Percentiles rank a stretch among this genome's conserved stretches.
phyloP scores from a whole-genome alignment of 1,140 invertebrate species.

The Kradibia gibbosae region DNA sequence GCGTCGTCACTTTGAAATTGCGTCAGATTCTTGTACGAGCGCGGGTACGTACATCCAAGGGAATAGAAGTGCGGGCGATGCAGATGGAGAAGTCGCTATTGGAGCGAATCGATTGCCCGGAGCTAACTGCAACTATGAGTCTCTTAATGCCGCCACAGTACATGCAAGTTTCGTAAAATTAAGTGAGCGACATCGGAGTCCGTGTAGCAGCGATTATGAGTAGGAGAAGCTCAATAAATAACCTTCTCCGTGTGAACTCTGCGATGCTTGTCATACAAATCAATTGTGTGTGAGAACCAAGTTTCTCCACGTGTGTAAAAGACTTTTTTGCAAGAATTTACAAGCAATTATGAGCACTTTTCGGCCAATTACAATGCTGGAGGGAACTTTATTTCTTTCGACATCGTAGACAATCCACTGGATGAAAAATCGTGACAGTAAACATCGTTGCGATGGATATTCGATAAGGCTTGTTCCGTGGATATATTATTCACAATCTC shows the following conservation, averaged over 20 bases:
- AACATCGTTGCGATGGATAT: too few relatives aligned
- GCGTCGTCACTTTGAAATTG: background rate
- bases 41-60: background rate
- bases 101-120: background rate
- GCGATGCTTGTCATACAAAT: background rate
- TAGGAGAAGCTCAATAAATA: background rate
- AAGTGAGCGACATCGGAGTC: background rate
- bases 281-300: background rate
- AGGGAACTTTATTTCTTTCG: background rate
- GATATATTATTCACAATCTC: too few relatives aligned
- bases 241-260: background rate
- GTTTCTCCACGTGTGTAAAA: background rate
- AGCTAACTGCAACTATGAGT: slow-evolving; percentile 30
- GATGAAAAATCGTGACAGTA: background rate
- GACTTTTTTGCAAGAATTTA: too few relatives aligned
- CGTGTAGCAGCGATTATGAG: background rate
- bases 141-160: background rate
- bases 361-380: background rate
- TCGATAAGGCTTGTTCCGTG: too few relatives aligned
- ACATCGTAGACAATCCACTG: background rate
- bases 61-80: background rate
- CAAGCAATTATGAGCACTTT: background rate
- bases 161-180: background rate
- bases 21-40: background rate
- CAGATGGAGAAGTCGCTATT: slow-evolving; percentile 15